These are phyloP conservation scores for Neofelis nebulosa DNA, from an alignment of 2,113 vertebrate species.

Conservation along the genomic window DNA sequence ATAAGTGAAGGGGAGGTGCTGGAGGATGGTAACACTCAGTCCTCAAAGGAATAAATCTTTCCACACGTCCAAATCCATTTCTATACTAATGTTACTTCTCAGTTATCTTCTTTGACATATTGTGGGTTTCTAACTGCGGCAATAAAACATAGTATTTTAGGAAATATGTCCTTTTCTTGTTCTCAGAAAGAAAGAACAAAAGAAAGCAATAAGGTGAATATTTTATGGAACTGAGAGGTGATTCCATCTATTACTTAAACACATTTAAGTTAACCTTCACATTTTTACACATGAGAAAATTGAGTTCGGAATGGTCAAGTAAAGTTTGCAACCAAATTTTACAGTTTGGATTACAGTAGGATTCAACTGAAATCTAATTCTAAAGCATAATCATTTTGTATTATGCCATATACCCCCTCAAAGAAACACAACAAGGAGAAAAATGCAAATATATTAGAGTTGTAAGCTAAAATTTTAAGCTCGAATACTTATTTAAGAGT, in stretches of 20 bases:
- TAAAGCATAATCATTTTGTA: slow-evolving; percentile 38
- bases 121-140: background rate
- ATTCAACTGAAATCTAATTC: slow-evolving; percentile 10
- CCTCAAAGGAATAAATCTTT: background rate
- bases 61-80: background rate
- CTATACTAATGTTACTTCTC: background rate
- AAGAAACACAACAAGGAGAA: background rate
- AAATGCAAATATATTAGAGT: background rate
- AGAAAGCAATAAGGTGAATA: slow-evolving; percentile 15
- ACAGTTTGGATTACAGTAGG: background rate
- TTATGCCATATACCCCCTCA: background rate
- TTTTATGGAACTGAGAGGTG: background rate
- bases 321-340: slow-evolving; percentile 33
- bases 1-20: background rate
- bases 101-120: background rate
- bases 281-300: slow-evolving; percentile 20
- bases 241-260: background rate
- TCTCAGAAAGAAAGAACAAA: slow-evolving; percentile 8
- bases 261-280: background rate
- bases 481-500: slow-evolving; percentile 13
- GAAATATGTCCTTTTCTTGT: background rate
- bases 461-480: slow-evolving; percentile 9
- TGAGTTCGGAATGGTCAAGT: background rate
- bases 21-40: background rate
- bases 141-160: slow-evolving; percentile 6